Percentiles rank a stretch among this genome's conserved stretches.
Conservation (phyloP, 2,113 vertebrate species). For the Notarius lentiginosus region DNA sequence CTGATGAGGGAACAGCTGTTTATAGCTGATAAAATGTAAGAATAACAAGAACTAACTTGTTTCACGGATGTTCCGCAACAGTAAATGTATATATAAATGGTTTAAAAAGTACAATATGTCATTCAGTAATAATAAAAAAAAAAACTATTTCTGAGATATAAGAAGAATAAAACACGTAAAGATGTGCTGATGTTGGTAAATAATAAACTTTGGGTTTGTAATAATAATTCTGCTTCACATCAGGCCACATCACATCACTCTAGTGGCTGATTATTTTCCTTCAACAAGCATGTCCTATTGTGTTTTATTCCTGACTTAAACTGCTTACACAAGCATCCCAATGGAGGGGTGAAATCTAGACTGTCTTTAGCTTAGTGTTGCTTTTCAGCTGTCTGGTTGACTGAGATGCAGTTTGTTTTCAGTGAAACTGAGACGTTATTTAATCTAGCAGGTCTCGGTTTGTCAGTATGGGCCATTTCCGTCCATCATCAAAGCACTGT, state of each 20-base stretch:
- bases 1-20: not conserved
- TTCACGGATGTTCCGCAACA: not conserved
- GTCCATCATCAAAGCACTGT: not conserved
- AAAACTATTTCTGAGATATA: not conserved
- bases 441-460: not conserved
- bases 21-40: not conserved
- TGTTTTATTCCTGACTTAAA: not conserved
- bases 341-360: not conserved
- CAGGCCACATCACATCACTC: not conserved
- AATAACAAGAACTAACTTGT: not conserved
- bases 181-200: not conserved
- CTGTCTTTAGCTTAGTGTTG: not conserved
- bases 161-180: not conserved
- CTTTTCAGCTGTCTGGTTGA: not conserved
- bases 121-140: not conserved
- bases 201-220: not conserved
- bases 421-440: not conserved
- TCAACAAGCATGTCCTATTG: not conserved
- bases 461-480: not conserved
- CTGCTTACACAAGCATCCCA: not conserved
- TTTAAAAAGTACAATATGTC: not conserved
- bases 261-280: not conserved
- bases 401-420: not conserved
- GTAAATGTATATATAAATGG: not conserved
- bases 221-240: not conserved